Evolutionary conservation across 1,140 invertebrate genomes (phyloP).

Genomic region (Nebria ingens): DNA sequence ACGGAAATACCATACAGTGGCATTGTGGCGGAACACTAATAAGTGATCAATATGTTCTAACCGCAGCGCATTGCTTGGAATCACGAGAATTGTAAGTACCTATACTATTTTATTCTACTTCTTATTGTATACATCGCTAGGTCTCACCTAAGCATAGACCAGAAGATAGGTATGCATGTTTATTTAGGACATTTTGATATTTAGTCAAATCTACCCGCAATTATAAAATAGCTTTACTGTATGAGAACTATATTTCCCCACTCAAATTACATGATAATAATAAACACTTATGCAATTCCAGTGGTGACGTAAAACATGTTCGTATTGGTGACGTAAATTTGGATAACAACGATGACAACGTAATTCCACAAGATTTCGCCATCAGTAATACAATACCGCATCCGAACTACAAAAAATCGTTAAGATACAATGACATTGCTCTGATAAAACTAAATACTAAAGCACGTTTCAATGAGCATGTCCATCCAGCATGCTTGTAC

Average conservation of each 20-base stretch:
- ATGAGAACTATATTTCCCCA: too few species aligned
- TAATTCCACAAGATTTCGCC: neutral
- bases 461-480: neutral
- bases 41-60: slow-evolving; percentile 17
- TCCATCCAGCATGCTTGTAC: neutral
- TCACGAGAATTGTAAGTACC: neutral
- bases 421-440: neutral
- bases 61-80: slow-evolving; percentile 19
- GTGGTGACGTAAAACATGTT: neutral
- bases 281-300: too few species aligned
- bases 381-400: slow-evolving; percentile 4
- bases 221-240: too few species aligned
- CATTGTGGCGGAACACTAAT: slow-evolving; percentile 18
- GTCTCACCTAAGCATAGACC: too few species aligned
- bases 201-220: too few species aligned
- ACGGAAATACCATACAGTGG: slow-evolving; percentile 7
- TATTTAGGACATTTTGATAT: too few species aligned
- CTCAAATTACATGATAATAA: too few species aligned
- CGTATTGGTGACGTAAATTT: neutral
- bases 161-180: too few species aligned
- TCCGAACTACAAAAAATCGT: slow-evolving; percentile 2
- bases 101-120: too few species aligned
- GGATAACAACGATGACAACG: slow-evolving; percentile 3
- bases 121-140: too few species aligned
- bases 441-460: neutral